Base-by-base conservation (phyloP, 92 coral and sea anemone genomes). In the Galaxea fascicularis region DNA sequence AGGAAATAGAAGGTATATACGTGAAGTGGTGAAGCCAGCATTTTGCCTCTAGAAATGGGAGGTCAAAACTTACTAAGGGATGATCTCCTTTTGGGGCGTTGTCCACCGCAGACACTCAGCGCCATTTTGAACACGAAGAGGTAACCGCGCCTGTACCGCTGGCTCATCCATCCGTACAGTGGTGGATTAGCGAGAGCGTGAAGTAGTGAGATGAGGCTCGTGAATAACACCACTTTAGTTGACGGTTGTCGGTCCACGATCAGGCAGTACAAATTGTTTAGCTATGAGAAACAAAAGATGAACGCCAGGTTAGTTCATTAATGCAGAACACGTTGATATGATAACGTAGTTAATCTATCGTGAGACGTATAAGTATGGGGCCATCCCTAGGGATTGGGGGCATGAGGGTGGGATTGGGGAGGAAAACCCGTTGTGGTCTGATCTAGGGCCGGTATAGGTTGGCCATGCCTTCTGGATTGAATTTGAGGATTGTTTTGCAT, bases 81-180 rank as follows among this genome's bases (percentile, higher is more conserved):
- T n/a, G n/a, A n/a, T 83, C 80, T 60, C 77, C 89, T 83, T 59
- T 31, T 25, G 4, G 92, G 92, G 58, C 83, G 87, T 16, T 75
- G 76, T 8, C 94, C 92, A 62, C 95, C 93, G 67, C 95, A 94
- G 20, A 87, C 29, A 57, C 80, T 79, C 56, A 86, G 77, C 57
- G 83, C 87, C 76, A 85, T 65, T 65, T 89, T 90, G 80, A 94
- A 47, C 29, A 88, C 95, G 62, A 85, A 86, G 27, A 71, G 4
- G 73, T 94, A 94, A 45, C 93, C 98, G 51, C 88, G 88, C 60
- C 95, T 94, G 90, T 96, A 96, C 57, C 98, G 98, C 86, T 85
- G 90, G 76, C 95, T 85, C 99, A 95, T 96, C 85, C 88, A 92
- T 11, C 93, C 94, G 87, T 95, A 96, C 47, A 96, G 93, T 51